Conservation (phyloP, 2,888 invertebrate genomes). For the Eledona agricola region DNA sequence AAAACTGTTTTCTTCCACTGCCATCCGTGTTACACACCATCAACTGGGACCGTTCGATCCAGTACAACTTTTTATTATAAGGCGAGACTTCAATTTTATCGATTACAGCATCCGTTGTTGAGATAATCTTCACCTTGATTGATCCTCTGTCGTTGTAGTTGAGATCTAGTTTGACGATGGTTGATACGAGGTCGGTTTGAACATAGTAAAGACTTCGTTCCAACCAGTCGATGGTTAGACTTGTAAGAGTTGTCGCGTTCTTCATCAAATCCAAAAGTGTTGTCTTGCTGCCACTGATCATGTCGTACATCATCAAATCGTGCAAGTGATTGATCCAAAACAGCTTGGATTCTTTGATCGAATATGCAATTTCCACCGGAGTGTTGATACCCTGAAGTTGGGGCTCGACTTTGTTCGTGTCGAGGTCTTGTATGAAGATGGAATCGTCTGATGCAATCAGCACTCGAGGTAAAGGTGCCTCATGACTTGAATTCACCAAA, state of each 20-base stretch:
- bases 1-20: conserved; percentile 67
- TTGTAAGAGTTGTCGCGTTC: conserved; percentile 68
- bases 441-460: conserved; percentile 78
- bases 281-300: conserved; percentile 65
- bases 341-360: conserved; percentile 76
- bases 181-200: conserved; percentile 66
- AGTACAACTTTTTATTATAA: conserved; percentile 75
- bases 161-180: conserved; percentile 73
- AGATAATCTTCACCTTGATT: conserved; percentile 64
- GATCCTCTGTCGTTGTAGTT: conserved; percentile 69
- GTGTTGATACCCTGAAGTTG: conserved; percentile 71
- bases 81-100: conserved; percentile 79
- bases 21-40: conserved; percentile 73
- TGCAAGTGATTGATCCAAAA: conserved; percentile 86
- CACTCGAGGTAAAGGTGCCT: conserved; percentile 81
- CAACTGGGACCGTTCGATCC: conserved; percentile 75
- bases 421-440: conserved; percentile 79
- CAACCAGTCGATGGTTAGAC: conserved; percentile 88
- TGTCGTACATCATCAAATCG: conserved; percentile 72
- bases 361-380: conserved; percentile 74
- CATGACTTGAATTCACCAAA: conserved; percentile 72
- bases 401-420: conserved; percentile 69
- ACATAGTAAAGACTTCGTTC: conserved; percentile 85
- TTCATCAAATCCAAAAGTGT: conserved; percentile 68
- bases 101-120: conserved; percentile 68